Conservation (phyloP, 2,113 vertebrate species). For the Narcine bancroftii region DNA sequence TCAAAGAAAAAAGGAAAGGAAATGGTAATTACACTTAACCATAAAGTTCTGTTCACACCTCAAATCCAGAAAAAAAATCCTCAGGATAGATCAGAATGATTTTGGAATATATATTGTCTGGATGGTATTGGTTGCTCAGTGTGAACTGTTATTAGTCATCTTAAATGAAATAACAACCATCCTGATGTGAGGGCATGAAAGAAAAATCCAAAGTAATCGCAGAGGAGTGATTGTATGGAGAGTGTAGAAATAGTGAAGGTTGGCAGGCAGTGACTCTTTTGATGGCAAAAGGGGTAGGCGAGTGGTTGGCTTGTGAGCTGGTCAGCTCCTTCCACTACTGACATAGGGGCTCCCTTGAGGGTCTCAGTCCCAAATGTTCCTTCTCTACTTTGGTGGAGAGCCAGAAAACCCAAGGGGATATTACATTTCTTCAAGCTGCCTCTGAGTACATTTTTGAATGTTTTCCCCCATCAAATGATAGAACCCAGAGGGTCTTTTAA, state of each 20-base stretch:
- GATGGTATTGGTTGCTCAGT: neutral
- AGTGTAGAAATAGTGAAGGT: neutral
- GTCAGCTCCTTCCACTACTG: too few species aligned
- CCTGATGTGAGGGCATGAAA: neutral
- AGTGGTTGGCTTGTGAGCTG: too few species aligned
- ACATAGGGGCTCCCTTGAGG: too few species aligned
- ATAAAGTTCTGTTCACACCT: neutral
- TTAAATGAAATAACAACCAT: too few species aligned
- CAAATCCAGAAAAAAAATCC: neutral
- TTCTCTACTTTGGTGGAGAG: too few species aligned
- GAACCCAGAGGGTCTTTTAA: too few species aligned
- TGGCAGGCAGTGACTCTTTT: neutral
- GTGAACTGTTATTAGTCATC: too few species aligned
- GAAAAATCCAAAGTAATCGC: neutral
- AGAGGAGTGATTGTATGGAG: neutral
- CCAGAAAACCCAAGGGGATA: too few species aligned
- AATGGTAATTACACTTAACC: neutral
- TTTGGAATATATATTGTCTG: neutral
- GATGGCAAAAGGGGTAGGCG: neutral
- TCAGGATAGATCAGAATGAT: neutral
- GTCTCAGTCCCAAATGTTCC: too few species aligned
- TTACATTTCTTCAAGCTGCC: too few species aligned
- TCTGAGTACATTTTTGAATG: too few species aligned
- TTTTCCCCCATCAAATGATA: too few species aligned
- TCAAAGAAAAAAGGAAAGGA: neutral